Evolutionary conservation across 2,888 invertebrate species (phyloP), one percentile per base, ranked within the genome.

Genomic region (Argyresthia goedartella): DNA sequence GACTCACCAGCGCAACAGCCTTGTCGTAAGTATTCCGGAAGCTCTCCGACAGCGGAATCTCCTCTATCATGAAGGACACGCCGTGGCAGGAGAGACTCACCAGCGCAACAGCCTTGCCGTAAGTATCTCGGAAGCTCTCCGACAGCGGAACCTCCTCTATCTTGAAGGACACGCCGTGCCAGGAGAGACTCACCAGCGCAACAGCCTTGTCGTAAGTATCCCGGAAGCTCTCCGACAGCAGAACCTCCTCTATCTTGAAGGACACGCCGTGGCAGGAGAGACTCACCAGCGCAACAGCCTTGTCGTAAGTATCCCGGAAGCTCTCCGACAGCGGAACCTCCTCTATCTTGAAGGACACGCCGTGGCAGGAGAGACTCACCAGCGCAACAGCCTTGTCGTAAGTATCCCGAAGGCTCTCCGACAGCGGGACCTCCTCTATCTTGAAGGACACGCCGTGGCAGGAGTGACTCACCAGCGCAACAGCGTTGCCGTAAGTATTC

Each of bases 81-180:
- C 99, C 99, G 71, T 98, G 95, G 86, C 99, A 99, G 72, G 98
- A 98, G 35, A 99, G 89, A n/a, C n/a, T n/a, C n/a, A n/a, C n/a
- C n/a, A n/a, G n/a, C n/a, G n/a, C n/a, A n/a, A n/a, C n/a, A n/a
- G n/a, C n/a, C n/a, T n/a, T n/a, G n/a, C n/a, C n/a, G n/a, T n/a
- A n/a, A n/a, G n/a, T n/a, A n/a, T n/a, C n/a, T n/a, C n/a, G n/a
- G n/a, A n/a, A n/a, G n/a, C n/a, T n/a, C n/a, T n/a, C n/a, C n/a
- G n/a, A n/a, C n/a, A n/a, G n/a, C n/a, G n/a, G n/a, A n/a, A n/a
- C n/a, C n/a, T n/a, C n/a, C n/a, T n/a, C n/a, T n/a, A n/a, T n/a
- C n/a, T n/a, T n/a, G n/a, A n/a, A n/a, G n/a, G n/a, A n/a, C n/a
- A n/a, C n/a, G n/a, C n/a, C n/a, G n/a, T n/a, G n/a, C n/a, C n/a